phyloP scores from a whole-genome alignment of 2,797 vertebrate genomes.

The Protonibea diacanthus region DNA sequence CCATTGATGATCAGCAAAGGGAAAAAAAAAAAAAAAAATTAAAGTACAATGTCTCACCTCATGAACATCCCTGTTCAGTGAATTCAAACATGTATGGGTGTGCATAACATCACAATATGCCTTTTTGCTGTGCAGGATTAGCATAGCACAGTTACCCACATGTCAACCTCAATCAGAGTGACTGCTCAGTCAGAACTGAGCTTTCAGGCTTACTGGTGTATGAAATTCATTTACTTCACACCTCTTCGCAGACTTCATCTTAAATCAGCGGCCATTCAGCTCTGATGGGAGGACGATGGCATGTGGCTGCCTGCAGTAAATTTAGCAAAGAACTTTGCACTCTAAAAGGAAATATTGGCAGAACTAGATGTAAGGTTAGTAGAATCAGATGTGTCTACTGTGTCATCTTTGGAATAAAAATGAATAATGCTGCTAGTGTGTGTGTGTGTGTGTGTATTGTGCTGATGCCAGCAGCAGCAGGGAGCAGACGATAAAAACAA shows the following conservation, averaged over 20 bases:
- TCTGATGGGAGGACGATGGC: conserved; percentile 68
- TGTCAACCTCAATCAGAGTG: conserved; percentile 73
- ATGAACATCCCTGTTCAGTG: conserved; percentile 41
- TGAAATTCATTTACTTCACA: conserved; percentile 84
- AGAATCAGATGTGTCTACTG: conserved; percentile 37
- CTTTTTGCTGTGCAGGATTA: conserved; percentile 63
- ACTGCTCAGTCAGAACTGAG: conserved; percentile 70
- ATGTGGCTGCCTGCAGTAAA: conserved; percentile 56
- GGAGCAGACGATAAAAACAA: conserved; percentile 34
- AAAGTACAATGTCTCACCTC: conserved; percentile 31
- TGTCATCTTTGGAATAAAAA: conserved; percentile 37
- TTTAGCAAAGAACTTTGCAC: conserved; percentile 35
- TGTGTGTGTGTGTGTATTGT: conserved; percentile 15
- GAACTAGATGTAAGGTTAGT: conserved; percentile 38
- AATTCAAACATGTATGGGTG: conserved; percentile 51
- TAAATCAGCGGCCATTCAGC: conserved; percentile 80
- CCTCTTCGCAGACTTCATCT: conserved; percentile 77
- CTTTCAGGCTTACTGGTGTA: conserved; percentile 81
- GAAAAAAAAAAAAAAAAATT: not conserved
- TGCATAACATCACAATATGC: conserved; percentile 17
- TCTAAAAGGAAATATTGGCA: conserved; percentile 45
- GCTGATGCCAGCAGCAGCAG: conserved; percentile 28
- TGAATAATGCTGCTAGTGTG: conserved; percentile 2
- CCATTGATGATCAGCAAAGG: conserved; percentile 11
- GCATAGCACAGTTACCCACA: conserved; percentile 66